These are phyloP conservation scores for Albula glossodonta DNA, from an alignment of 2,113 vertebrate species.

Conservation along the genomic window DNA sequence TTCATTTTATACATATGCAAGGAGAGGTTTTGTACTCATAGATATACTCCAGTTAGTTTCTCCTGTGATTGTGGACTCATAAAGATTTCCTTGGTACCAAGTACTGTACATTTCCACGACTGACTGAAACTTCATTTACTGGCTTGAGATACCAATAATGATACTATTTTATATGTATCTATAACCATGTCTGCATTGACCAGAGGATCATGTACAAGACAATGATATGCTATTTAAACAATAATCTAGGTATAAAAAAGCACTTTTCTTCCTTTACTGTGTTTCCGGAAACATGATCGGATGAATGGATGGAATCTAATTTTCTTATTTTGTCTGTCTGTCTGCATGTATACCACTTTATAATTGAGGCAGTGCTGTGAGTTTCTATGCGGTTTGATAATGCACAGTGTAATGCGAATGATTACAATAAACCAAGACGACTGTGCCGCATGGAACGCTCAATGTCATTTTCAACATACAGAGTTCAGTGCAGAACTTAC, in stretches of 20 bases:
- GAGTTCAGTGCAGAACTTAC: not conserved
- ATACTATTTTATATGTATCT: not conserved
- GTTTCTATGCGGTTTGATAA: not conserved
- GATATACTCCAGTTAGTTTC: not conserved
- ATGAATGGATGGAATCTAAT: not conserved
- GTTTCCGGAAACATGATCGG: not conserved
- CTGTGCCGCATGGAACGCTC: not conserved
- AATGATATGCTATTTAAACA: not conserved
- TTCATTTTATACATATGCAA: not conserved
- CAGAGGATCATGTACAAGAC: not conserved
- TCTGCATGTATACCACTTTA: not conserved
- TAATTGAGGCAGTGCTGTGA: conserved; percentile 1
- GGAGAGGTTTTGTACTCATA: not conserved
- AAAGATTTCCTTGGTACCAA: not conserved
- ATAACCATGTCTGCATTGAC: not conserved
- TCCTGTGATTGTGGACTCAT: not conserved
- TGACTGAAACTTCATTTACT: not conserved
- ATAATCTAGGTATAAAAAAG: not conserved
- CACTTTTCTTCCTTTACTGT: not conserved
- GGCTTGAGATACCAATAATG: too few relatives aligned
- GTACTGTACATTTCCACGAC: not conserved
- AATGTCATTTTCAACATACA: not conserved
- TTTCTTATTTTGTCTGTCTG: not conserved
- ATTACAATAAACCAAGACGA: not conserved
- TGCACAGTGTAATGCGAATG: not conserved